Evolutionary conservation across 2,113 vertebrate species (phyloP), one percentile per base, ranked within the genome.

Genomic region (Callionymus lyra): DNA sequence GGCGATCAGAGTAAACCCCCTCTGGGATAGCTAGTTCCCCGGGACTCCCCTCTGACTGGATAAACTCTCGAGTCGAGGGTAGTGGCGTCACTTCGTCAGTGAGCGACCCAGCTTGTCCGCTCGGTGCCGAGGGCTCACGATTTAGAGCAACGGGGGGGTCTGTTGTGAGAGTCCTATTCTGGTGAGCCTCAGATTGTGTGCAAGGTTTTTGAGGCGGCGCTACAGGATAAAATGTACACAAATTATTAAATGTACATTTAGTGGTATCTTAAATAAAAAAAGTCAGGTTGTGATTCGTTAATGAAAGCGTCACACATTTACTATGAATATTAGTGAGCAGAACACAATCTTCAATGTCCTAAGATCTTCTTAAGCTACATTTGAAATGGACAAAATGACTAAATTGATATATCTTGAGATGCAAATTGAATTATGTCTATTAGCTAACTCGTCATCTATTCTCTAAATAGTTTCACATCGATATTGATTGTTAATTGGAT

Each of bases 1-100:
- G 72, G 48, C 81, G 80, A 9, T 77, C 85, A 32, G 73, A 63
- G 0, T 93, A 79, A 66, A 59, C 61, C 19, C 31, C 42, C 64
- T 82, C 62, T 4, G 76, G 77, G 41, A 84, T 63, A 48, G 71
- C 60, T 57, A 85, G 63, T 63, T 70, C 73, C 59, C 65, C 72
- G 39, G 77, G 31, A 58, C 37, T 70, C 40, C 77, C 85, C 37
- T 83, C 67, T 46, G 84, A 79, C 48, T 81, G 71, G 51, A 78
- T 53, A 42, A 75, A 66, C 57, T 71, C 56, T 42, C 66, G 75
- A 43, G 53, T 66, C 38, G 81, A 63, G 46, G 70, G 47, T 12
- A 57, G 37, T 41, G 75, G 55, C 38, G 72, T 40, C 63, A 64
- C 48, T 50, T 65, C 82, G 43, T 85, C 78, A 68, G 79, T 81